phyloP scores from a whole-genome alignment of 2,113 vertebrate genomes.

The Cettia cetti region DNA sequence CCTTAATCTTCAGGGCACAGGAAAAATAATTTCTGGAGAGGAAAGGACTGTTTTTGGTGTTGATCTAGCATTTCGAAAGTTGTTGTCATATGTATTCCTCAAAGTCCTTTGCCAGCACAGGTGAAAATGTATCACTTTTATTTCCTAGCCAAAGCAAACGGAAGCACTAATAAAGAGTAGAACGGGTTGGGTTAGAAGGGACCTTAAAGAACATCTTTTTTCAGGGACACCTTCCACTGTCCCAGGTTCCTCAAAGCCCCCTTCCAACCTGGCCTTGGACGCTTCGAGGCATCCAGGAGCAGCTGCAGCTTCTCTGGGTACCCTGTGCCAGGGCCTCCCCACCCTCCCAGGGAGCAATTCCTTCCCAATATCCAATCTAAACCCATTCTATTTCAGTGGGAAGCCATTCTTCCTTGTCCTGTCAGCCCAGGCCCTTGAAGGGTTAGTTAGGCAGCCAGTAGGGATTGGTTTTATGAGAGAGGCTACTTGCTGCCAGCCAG shows the following conservation, averaged over 20 bases:
- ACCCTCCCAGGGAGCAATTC: not conserved
- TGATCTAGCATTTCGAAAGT: not conserved
- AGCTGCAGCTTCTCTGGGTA: not conserved
- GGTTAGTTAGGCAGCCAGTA: not conserved
- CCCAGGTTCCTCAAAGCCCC: accelerated
- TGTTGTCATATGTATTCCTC: not conserved
- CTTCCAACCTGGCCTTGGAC: accelerated
- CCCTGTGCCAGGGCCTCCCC: not conserved
- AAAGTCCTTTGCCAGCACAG: not conserved
- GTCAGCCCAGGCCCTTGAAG: not conserved
- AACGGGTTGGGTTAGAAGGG: not conserved
- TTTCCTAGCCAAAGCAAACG: not conserved
- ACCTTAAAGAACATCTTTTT: not conserved
- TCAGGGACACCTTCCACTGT: not conserved
- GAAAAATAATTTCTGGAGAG: not conserved
- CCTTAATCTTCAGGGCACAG: not conserved
- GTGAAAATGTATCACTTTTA: not conserved
- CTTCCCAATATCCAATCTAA: not conserved
- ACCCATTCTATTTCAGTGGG: not conserved
- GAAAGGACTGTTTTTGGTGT: not conserved
- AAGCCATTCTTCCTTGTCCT: not conserved
- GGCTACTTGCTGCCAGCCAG: not conserved
- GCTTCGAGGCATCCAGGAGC: not conserved
- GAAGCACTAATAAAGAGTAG: not conserved
- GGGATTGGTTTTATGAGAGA: not conserved